Conservation (phyloP, 1,140 invertebrate species). For the Saccostrea glomerata region DNA sequence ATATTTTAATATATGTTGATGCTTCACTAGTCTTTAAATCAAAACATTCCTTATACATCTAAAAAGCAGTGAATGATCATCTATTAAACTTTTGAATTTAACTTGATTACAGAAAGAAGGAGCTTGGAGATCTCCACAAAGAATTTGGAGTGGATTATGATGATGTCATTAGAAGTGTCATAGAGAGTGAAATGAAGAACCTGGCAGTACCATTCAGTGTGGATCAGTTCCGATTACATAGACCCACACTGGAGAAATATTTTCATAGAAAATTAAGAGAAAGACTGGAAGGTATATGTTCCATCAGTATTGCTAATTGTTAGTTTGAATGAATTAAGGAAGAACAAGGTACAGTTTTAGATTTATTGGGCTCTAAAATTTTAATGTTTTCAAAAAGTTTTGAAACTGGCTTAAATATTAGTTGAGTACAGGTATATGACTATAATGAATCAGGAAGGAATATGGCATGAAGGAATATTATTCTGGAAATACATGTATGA, state of each 20-base stretch:
- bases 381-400: not conserved
- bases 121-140: conserved; percentile 49
- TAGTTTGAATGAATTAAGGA: not conserved
- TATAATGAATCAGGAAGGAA: too few relatives aligned
- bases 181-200: conserved; percentile 51
- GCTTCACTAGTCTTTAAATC: too few relatives aligned
- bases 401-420: too few relatives aligned
- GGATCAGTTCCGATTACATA: conserved; percentile 46
- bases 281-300: conserved; percentile 42
- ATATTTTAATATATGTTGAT: not conserved
- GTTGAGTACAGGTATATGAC: too few relatives aligned
- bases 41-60: too few relatives aligned
- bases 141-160: conserved; percentile 50
- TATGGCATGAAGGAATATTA: too few relatives aligned
- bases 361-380: not conserved
- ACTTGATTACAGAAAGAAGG: conserved; percentile 26
- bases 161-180: conserved; percentile 37
- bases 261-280: conserved; percentile 30
- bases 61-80: too few relatives aligned
- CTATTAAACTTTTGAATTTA: too few relatives aligned
- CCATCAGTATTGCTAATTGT: not conserved
- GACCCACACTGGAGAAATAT: conserved; percentile 39
- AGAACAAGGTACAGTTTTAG: not conserved
- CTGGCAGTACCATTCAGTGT: conserved; percentile 25
- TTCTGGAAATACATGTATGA: too few relatives aligned